These are phyloP conservation scores for Larimichthys polyactis DNA, from an alignment of 2,113 vertebrate genomes.

Conservation along the genomic window DNA sequence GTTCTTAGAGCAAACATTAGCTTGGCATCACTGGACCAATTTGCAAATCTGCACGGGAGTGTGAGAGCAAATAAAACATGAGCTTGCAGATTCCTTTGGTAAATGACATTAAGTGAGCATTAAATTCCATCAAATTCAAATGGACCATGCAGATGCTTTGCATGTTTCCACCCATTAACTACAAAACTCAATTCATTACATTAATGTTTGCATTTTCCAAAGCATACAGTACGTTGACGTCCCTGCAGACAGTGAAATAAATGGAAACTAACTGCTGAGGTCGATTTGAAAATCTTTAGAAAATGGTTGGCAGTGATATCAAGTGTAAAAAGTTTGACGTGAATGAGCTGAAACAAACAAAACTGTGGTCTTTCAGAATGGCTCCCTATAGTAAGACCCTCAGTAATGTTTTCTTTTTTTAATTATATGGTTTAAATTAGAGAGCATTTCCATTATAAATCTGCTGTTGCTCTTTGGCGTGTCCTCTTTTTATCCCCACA, in stretches of 20 bases:
- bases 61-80: too few species aligned
- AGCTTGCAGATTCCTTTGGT: too few species aligned
- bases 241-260: conserved; percentile 6
- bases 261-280: conserved; percentile 9
- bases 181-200: background rate
- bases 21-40: too few species aligned
- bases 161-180: conserved; percentile 15
- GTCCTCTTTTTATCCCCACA: conserved; percentile 10
- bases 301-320: background rate
- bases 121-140: conserved; percentile 1
- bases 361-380: conserved; percentile 2
- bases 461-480: conserved; percentile 10
- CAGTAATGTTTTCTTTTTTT: background rate
- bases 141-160: background rate
- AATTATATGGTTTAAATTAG: conserved; percentile 10
- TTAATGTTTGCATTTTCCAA: conserved; percentile 19
- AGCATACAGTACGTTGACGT: background rate
- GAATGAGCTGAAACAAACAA: conserved; percentile 7
- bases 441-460: background rate
- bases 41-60: too few species aligned
- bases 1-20: background rate
- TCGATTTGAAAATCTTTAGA: background rate
- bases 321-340: background rate
- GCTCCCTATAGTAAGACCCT: background rate
- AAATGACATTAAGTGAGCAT: background rate